A percentile compares a stretch with the other conserved stretches of the same genome.
These are phyloP conservation scores for Diaphora mendica DNA, from an alignment of 2,888 invertebrate genomes.

Conservation along the genomic window DNA sequence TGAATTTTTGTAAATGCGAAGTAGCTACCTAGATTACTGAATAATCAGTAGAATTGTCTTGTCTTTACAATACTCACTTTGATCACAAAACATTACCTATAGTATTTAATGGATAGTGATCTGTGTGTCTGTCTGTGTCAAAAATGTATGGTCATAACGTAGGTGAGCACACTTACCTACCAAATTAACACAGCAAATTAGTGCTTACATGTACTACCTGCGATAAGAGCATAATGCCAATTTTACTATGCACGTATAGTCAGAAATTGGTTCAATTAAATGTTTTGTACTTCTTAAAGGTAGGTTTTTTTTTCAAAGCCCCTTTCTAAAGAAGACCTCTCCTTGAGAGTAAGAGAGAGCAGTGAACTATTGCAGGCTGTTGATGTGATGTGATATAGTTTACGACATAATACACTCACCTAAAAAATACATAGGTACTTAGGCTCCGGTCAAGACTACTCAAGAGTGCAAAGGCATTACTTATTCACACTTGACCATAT, in stretches of 20 bases:
- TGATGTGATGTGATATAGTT: neutral
- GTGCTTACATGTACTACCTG: no score
- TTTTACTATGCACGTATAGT: no score
- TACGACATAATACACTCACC: neutral
- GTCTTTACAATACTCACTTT: no score
- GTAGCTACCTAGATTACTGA: no score
- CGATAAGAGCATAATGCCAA: no score
- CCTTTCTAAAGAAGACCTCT: no score
- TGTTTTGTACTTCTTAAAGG: neutral
- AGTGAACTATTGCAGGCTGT: no score
- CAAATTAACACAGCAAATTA: neutral
- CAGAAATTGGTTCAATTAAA: neutral
- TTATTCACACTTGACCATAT: conserved; percentile 24
- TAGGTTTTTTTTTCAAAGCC: no score
- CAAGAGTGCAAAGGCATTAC: conserved; percentile 48
- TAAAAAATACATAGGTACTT: neutral
- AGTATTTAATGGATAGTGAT: neutral
- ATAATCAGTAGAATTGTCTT: no score
- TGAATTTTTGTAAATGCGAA: no score
- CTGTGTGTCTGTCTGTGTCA: neutral
- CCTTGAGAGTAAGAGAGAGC: no score
- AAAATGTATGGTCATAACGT: neutral
- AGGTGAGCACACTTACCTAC: neutral
- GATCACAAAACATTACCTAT: no score
- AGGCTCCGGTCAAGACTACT: neutral